phyloP scores from a whole-genome alignment of 2,888 invertebrate genomes.

The Philonicus albiceps region DNA sequence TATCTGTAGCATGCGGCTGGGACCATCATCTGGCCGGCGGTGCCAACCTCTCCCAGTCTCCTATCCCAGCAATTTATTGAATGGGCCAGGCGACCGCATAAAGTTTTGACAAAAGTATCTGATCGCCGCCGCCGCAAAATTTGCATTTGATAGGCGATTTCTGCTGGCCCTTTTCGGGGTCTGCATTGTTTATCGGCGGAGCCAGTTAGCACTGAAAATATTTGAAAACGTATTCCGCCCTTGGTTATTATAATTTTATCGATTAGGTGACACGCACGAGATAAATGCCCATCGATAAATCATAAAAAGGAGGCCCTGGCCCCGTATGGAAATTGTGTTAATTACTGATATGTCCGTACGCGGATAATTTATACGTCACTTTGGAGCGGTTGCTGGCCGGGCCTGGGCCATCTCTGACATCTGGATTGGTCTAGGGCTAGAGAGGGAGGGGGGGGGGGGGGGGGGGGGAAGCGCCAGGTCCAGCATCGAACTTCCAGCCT shows the following conservation, averaged over 20 bases:
- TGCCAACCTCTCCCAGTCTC: not conserved
- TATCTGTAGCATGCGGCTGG: not conserved
- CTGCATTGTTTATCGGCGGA: constrained; percentile 7
- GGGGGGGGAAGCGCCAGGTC: no score
- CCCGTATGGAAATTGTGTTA: constrained; percentile 38
- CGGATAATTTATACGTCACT: constrained; percentile 40
- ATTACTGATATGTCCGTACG: constrained; percentile 36
- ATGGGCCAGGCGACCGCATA: constrained; percentile 8
- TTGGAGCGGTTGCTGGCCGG: not conserved
- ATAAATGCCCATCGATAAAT: constrained; percentile 25
- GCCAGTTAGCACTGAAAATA: constrained; percentile 33
- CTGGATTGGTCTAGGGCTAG: not conserved
- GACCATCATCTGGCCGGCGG: not conserved
- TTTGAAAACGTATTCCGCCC: constrained; percentile 31
- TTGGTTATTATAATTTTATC: constrained; percentile 39
- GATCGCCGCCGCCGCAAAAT: constrained; percentile 27
- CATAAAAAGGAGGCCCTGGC: constrained; percentile 14
- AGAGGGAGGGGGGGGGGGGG: no score
- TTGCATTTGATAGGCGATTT: constrained; percentile 38
- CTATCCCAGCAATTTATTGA: constrained; percentile 24
- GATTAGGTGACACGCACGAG: constrained; percentile 38
- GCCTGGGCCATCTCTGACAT: not conserved
- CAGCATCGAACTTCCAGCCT: not conserved
- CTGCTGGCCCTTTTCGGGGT: constrained; percentile 9
- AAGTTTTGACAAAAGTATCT: constrained; percentile 39